Evolutionary conservation across 2,113 vertebrate species (phyloP).

Genomic region (Carollia perspicillata): DNA sequence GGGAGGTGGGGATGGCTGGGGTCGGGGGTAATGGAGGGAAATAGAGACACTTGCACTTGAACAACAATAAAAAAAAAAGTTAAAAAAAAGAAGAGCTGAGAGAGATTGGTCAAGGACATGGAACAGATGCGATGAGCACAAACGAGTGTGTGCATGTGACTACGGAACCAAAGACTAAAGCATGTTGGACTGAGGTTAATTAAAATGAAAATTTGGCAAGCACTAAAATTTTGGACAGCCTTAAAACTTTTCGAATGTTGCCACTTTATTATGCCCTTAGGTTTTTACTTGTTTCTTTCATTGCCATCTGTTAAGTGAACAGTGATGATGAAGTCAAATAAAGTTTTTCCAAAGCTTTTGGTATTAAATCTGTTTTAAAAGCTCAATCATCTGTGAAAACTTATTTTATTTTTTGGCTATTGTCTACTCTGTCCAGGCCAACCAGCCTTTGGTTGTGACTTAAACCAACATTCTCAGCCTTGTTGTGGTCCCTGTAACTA

Average conservation of each 20-base stretch:
- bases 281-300: constrained; percentile 55
- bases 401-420: not conserved
- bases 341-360: not conserved
- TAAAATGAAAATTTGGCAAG: constrained; percentile 55
- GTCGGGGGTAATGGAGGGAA: too few relatives aligned
- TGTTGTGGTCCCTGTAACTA: not conserved
- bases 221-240: constrained; percentile 23
- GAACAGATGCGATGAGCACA: not conserved
- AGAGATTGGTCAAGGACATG: not conserved
- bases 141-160: not conserved
- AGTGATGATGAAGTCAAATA: constrained; percentile 27
- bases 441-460: not conserved
- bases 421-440: not conserved
- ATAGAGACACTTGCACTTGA: too few relatives aligned
- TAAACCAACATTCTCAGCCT: not conserved
- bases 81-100: not conserved
- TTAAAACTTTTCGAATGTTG: constrained; percentile 45
- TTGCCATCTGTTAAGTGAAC: constrained; percentile 65
- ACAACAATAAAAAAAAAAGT: too few relatives aligned
- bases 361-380: constrained; percentile 14
- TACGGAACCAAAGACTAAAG: constrained; percentile 23
- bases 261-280: constrained; percentile 21
- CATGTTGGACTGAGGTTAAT: constrained; percentile 40
- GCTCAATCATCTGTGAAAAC: not conserved
- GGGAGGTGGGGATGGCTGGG: too few relatives aligned